A percentile compares a stretch with the other conserved stretches of the same genome.
These are phyloP conservation scores for Parnassius smintheus DNA, from an alignment of 2,888 invertebrate species.

Conservation along the genomic window DNA sequence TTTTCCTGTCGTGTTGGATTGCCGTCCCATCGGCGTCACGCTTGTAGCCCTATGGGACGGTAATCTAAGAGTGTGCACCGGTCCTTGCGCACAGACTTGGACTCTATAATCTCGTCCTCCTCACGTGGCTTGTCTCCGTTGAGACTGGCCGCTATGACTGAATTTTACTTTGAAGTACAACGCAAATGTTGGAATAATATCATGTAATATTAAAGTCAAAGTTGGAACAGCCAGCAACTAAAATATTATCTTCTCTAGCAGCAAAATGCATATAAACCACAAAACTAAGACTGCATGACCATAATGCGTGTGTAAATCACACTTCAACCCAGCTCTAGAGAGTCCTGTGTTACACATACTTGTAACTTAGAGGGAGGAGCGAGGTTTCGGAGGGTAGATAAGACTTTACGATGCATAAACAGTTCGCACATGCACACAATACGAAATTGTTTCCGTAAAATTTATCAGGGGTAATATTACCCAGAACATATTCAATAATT, in stretches of 20 bases:
- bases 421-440: slow-evolving; percentile 34
- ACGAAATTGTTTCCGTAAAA: slow-evolving; percentile 37
- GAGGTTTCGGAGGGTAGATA: slow-evolving; percentile 36
- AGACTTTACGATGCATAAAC: slow-evolving; percentile 37
- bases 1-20: too few species aligned
- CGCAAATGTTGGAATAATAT: too few species aligned
- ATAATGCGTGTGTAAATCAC: slow-evolving; percentile 22
- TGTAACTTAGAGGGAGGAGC: slow-evolving; percentile 28
- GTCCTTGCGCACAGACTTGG: too few species aligned
- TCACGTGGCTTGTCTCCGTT: too few species aligned
- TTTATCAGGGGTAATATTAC: slow-evolving; percentile 32
- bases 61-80: too few species aligned
- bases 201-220: too few species aligned
- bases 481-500: slow-evolving; percentile 19
- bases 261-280: slow-evolving; percentile 20
- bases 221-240: not conserved
- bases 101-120: too few species aligned
- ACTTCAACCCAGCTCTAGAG: slow-evolving; percentile 20
- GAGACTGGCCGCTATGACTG: too few species aligned
- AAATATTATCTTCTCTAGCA: not conserved
- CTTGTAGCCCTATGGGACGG: too few species aligned
- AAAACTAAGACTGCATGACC: slow-evolving; percentile 23
- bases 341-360: slow-evolving; percentile 26
- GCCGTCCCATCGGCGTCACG: too few species aligned
- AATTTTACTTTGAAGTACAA: too few species aligned